Conservation (phyloP, 2,888 invertebrate species). For the Pherbina coryleti region DNA sequence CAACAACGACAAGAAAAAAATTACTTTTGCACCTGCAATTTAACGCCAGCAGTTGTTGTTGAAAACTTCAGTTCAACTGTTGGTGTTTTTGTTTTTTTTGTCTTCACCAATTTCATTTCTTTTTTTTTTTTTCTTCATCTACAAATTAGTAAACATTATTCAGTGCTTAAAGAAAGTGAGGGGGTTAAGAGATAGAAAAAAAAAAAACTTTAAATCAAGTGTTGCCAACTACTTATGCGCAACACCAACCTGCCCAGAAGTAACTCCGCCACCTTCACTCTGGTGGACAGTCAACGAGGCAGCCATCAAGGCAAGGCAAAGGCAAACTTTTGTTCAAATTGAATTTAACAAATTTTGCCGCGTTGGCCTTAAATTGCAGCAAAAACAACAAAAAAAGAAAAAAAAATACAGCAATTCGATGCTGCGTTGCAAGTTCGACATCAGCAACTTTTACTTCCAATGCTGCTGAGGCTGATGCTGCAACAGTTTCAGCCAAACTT, state of each 20-base stretch:
- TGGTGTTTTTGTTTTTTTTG: background rate
- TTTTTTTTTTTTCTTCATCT: background rate
- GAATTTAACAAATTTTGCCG: constrained; percentile 29
- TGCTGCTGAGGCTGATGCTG: constrained; percentile 32
- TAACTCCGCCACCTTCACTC: background rate
- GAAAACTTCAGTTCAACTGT: background rate
- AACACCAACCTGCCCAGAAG: background rate
- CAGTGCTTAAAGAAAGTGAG: background rate
- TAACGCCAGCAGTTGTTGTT: constrained; percentile 22
- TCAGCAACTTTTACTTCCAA: constrained; percentile 40
- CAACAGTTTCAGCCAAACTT: constrained; percentile 26
- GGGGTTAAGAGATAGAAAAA: background rate
- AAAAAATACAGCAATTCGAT: constrained; percentile 7
- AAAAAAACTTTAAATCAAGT: background rate
- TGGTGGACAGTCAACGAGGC: background rate
- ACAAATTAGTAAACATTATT: constrained; percentile 36
- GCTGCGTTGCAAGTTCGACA: constrained; percentile 42
- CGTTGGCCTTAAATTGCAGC: constrained; percentile 29
- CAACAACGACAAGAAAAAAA: background rate
- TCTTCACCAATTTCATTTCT: background rate
- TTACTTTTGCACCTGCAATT: constrained; percentile 28
- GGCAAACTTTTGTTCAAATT: constrained; percentile 30
- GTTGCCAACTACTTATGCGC: constrained; percentile 5
- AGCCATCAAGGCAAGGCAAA: background rate
- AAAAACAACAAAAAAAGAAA: too few relatives aligned